phyloP scores from a whole-genome alignment of 2,797 vertebrate species.

The Podarcis siculus region DNA sequence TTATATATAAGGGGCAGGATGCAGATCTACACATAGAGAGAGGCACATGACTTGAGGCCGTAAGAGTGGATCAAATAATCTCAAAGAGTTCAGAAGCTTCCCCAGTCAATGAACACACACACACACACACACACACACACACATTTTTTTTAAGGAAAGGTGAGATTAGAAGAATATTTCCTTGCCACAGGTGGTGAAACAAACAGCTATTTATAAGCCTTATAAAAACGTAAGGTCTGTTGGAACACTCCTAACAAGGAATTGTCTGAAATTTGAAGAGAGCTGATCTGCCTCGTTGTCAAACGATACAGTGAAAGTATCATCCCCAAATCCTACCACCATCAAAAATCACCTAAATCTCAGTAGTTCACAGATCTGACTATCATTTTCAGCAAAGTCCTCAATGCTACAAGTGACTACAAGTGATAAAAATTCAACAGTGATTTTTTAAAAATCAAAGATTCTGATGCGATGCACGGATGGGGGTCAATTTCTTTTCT shows the following conservation, averaged over 20 bases:
- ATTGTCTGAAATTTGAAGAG: neutral
- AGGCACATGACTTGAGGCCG: neutral
- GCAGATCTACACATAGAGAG: neutral
- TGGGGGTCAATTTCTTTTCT: neutral
- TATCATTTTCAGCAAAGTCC: no score
- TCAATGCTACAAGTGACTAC: neutral
- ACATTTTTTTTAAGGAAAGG: neutral
- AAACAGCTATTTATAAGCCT: neutral
- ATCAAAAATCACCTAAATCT: no score
- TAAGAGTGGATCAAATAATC: neutral
- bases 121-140: no score
- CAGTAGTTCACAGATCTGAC: no score
- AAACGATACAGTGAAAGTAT: neutral
- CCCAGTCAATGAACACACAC: neutral
- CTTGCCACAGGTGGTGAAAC: neutral
- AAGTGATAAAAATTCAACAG: rapidly evolving
- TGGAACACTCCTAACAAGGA: neutral
- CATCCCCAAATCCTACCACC: no score
- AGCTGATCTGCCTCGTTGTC: rapidly evolving
- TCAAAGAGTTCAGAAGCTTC: neutral
- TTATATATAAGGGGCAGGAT: no score
- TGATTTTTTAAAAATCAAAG: neutral
- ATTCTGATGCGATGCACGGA: neutral
- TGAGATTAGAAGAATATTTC: no score
- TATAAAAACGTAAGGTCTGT: neutral